Evolutionary conservation across 2,888 invertebrate species (phyloP).

Genomic region (Ptilodon capucinus): DNA sequence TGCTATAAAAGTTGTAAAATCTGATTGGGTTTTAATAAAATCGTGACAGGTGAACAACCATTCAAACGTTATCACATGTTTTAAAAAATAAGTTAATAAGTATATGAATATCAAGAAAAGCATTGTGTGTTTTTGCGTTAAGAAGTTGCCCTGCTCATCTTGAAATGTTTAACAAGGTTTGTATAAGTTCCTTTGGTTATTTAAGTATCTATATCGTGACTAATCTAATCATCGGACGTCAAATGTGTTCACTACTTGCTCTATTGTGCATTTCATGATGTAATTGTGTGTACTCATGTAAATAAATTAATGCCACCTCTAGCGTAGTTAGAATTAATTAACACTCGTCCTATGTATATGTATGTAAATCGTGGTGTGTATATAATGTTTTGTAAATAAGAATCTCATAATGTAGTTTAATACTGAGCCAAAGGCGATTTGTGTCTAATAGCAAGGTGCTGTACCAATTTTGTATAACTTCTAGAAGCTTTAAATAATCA

Average conservation of each 20-base stretch:
- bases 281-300: constrained; percentile 44
- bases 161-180: neutral
- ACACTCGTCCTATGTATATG: constrained; percentile 21
- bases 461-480: constrained; percentile 58
- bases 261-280: constrained; percentile 44
- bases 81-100: no score
- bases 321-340: constrained; percentile 34
- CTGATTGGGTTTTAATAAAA: neutral
- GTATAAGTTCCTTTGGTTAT: constrained; percentile 30
- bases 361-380: constrained; percentile 37
- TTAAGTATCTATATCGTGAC: constrained; percentile 18
- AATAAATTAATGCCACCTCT: constrained; percentile 59
- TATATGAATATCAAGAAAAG: constrained; percentile 2
- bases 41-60: neutral
- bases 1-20: neutral
- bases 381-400: constrained; percentile 56
- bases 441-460: constrained; percentile 73
- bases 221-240: neutral
- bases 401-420: constrained; percentile 57
- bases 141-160: neutral
- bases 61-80: no score
- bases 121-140: constrained; percentile 2
- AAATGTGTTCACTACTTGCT: constrained; percentile 45
- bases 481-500: constrained; percentile 63
- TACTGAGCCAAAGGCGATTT: constrained; percentile 76